Conservation (phyloP, 2,113 vertebrate species). For the Plotosus lineatus region DNA sequence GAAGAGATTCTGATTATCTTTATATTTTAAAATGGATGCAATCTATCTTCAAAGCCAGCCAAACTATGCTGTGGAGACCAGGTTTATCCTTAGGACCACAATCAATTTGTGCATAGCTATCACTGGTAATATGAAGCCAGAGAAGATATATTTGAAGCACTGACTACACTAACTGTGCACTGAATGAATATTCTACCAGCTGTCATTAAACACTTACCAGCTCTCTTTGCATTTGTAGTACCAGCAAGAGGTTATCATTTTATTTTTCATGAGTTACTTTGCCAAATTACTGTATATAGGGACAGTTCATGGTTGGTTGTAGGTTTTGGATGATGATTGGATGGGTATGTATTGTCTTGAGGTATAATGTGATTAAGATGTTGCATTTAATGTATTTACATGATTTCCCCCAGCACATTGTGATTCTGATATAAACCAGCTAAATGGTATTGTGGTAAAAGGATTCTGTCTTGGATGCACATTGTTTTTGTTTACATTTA, state of each 20-base stretch:
- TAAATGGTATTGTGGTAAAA: background rate
- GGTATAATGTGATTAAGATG: conserved; percentile 9
- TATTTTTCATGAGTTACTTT: conserved; percentile 13
- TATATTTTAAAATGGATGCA: background rate
- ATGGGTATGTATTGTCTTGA: background rate
- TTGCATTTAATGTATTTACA: background rate
- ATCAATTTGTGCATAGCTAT: background rate
- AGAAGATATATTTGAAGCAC: background rate
- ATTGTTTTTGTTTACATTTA: background rate
- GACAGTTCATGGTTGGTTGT: background rate
- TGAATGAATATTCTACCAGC: conserved; percentile 21
- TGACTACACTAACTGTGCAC: conserved; percentile 5
- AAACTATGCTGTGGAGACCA: background rate
- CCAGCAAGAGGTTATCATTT: conserved; percentile 28
- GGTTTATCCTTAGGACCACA: background rate
- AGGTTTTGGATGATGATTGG: background rate
- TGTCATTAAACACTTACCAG: conserved; percentile 30
- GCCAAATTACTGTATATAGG: background rate
- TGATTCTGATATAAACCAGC: conserved; percentile 15
- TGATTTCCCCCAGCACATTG: background rate
- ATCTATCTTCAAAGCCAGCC: background rate
- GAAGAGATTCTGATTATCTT: background rate
- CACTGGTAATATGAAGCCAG: background rate
- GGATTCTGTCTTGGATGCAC: background rate
- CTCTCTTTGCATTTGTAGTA: conserved; percentile 28